Percentiles rank a stretch among this genome's conserved stretches.
These are phyloP conservation scores for Gymnoscopelus braueri DNA, from an alignment of 2,797 vertebrate genomes.

Conservation along the genomic window DNA sequence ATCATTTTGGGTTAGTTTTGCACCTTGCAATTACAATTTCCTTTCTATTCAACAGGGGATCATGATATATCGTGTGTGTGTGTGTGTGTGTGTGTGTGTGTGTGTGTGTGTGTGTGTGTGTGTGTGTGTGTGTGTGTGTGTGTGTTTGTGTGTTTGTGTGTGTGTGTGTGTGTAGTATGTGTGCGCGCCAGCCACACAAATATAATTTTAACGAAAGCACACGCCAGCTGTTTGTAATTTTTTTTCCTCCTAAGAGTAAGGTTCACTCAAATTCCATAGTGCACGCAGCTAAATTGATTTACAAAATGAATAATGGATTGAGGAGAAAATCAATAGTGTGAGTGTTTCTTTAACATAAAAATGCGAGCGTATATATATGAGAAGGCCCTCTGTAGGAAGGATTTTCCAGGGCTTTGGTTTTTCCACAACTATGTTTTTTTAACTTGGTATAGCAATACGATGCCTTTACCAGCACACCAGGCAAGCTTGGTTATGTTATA, in stretches of 20 bases:
- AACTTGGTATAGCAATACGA: too few species aligned
- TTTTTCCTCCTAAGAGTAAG: neutral
- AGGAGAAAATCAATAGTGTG: neutral
- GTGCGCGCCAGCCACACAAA: neutral
- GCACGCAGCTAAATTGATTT: constrained; percentile 24
- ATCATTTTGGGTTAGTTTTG: constrained; percentile 23
- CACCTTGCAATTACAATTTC: constrained; percentile 34
- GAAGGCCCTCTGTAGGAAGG: neutral
- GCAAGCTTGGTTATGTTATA: neutral
- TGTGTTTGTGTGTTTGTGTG: too few species aligned
- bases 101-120: too few species aligned
- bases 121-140: too few species aligned
- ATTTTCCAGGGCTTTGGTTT: too few species aligned
- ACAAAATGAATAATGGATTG: constrained; percentile 28
- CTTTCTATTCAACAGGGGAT: constrained; percentile 26
- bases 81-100: too few species aligned
- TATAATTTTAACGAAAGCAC: neutral
- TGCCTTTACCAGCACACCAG: too few species aligned
- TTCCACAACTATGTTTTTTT: too few species aligned
- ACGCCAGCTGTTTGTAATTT: constrained; percentile 22
- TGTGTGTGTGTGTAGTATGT: too few species aligned
- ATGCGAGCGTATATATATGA: neutral
- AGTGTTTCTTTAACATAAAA: neutral
- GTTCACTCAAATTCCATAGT: constrained; percentile 11
- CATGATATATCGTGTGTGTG: neutral